These are phyloP conservation scores for Progne subis DNA, from an alignment of 2,113 vertebrate genomes.

Conservation along the genomic window DNA sequence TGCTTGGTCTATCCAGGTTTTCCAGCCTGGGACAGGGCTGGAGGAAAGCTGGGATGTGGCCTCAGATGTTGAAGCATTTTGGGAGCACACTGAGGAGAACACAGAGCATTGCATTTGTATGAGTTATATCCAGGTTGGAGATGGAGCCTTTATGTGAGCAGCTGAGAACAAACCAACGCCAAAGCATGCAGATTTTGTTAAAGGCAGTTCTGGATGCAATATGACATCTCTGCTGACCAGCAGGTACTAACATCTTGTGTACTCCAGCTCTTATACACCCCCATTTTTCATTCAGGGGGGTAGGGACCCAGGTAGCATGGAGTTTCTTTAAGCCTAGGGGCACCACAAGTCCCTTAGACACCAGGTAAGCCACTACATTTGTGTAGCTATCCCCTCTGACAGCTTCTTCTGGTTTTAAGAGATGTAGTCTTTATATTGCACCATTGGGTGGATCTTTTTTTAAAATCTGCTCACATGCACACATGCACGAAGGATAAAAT, in stretches of 20 bases:
- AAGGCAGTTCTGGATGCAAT: not conserved
- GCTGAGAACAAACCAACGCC: not conserved
- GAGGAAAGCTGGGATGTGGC: not conserved
- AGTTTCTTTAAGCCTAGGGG: not conserved
- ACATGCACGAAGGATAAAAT: constrained; percentile 22
- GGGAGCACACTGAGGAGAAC: not conserved
- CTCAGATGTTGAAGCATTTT: not conserved
- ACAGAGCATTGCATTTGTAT: not conserved
- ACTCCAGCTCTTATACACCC: not conserved
- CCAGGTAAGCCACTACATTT: not conserved
- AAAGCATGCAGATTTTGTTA: not conserved
- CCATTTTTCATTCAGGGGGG: not conserved
- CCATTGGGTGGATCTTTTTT: not conserved
- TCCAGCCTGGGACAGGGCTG: not conserved
- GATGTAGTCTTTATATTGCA: not conserved
- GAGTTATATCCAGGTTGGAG: not conserved
- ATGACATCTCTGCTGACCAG: not conserved
- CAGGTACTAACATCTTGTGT: not conserved
- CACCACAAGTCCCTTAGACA: not conserved
- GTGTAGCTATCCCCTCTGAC: not conserved
- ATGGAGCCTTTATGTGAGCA: not conserved
- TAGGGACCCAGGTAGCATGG: not conserved
- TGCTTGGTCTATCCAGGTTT: not conserved
- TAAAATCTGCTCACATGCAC: constrained; percentile 26
- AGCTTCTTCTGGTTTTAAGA: not conserved